phyloP scores from a whole-genome alignment of 2,797 vertebrate genomes.

The Hyperoplus lanceolatus region DNA sequence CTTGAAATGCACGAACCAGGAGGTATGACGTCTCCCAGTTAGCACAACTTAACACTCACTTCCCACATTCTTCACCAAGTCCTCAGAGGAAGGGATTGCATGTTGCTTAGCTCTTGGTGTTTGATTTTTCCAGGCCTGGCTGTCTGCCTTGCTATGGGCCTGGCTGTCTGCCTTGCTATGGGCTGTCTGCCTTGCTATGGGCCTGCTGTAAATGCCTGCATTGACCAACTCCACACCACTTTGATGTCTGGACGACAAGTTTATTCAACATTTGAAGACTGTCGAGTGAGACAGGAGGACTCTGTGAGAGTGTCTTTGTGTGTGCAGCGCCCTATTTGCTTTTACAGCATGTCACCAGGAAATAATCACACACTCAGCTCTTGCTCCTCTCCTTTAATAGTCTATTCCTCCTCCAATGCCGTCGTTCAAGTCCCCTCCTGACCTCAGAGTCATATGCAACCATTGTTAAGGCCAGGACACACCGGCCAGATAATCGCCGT shows the following conservation, averaged over 20 bases:
- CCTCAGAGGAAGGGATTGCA: slow-evolving; percentile 51
- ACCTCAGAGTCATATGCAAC: slow-evolving; percentile 75
- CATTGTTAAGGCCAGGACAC: too few species aligned
- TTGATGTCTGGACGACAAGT: slow-evolving; percentile 68
- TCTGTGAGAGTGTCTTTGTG: slow-evolving; percentile 5
- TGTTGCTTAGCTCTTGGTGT: slow-evolving; percentile 36
- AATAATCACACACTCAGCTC: slow-evolving; percentile 42
- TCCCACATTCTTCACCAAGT: slow-evolving; percentile 64
- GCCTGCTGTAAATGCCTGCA: slow-evolving; percentile 66
- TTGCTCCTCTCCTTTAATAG: slow-evolving; percentile 23
- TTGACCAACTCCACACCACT: slow-evolving; percentile 66
- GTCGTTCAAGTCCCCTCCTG: slow-evolving; percentile 46
- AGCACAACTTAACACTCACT: slow-evolving; percentile 54
- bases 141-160: slow-evolving; percentile 40
- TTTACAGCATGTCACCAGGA: slow-evolving; percentile 19
- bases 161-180: slow-evolving; percentile 46
- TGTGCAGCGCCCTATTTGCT: slow-evolving; percentile 15
- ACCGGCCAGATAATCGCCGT: too few species aligned
- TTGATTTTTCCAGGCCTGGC: slow-evolving; percentile 50
- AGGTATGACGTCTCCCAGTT: slow-evolving; percentile 59
- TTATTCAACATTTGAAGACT: slow-evolving; percentile 64
- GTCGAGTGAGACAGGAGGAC: slow-evolving; percentile 30
- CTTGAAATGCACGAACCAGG: slow-evolving; percentile 41
- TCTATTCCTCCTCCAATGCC: slow-evolving; percentile 34
- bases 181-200: slow-evolving; percentile 44